Percentiles rank a stretch among this genome's conserved stretches.
Conservation (phyloP, 2,888 invertebrate species). For the Diploptera punctata region DNA sequence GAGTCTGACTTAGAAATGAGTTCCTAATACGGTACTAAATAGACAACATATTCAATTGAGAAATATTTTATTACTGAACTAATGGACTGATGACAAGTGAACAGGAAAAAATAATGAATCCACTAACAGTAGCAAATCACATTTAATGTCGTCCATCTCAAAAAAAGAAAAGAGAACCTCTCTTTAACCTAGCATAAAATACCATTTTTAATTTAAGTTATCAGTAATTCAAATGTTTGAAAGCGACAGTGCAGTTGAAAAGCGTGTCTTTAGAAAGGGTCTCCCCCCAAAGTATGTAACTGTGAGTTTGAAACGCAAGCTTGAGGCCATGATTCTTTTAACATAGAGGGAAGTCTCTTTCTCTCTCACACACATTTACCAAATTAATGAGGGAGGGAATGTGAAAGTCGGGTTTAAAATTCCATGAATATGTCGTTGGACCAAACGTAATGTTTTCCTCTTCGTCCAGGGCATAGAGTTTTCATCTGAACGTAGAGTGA, state of each 20-base stretch:
- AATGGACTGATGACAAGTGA: too few relatives aligned
- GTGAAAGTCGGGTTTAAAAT: conserved; percentile 12
- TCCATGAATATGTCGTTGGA: conserved; percentile 18
- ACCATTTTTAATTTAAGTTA: background rate
- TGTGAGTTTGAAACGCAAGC: background rate
- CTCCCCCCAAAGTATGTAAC: background rate
- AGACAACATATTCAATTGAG: too few relatives aligned
- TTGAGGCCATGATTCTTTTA: conserved; percentile 11
- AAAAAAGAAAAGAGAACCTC: too few relatives aligned
- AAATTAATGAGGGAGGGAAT: conserved; percentile 12
- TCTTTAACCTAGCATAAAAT: background rate
- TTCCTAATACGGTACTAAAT: too few relatives aligned
- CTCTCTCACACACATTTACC: conserved; percentile 1
- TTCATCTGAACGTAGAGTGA: background rate
- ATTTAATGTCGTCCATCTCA: too few relatives aligned
- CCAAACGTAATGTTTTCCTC: background rate
- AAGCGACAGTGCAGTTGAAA: background rate
- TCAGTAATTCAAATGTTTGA: background rate
- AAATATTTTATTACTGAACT: too few relatives aligned
- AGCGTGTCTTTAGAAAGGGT: background rate
- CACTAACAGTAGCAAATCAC: too few relatives aligned
- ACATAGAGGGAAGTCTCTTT: background rate
- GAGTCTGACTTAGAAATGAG: too few relatives aligned
- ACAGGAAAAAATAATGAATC: too few relatives aligned
- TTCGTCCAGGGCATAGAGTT: background rate